These are phyloP conservation scores for Poeciliopsis paucimaculata DNA, from an alignment of 2,797 vertebrate species.

Conservation along the genomic window DNA sequence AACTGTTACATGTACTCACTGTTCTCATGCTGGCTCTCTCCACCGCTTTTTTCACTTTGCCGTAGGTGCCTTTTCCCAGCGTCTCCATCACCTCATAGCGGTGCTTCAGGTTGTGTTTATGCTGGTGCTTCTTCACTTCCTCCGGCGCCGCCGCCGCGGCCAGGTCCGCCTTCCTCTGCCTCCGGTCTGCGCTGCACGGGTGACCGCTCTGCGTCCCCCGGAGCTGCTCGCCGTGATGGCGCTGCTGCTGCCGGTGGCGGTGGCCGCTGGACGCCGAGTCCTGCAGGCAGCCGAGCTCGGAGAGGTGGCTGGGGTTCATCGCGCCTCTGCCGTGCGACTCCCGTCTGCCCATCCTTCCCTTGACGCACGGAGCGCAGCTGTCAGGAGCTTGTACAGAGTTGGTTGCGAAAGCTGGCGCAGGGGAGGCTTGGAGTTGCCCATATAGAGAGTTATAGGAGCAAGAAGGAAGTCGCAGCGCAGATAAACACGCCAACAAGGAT, in stretches of 20 bases:
- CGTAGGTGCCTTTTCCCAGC: constrained; percentile 83
- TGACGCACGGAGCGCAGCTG: constrained; percentile 53
- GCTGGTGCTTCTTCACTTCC: constrained; percentile 83
- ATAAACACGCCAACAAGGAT: neutral
- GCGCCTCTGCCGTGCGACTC: constrained; percentile 64
- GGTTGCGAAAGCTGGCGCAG: neutral
- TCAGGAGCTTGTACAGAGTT: constrained; percentile 29
- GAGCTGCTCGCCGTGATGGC: constrained; percentile 25
- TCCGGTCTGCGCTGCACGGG: constrained; percentile 25
- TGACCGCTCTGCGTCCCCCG: constrained; percentile 10
- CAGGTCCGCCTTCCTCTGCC: constrained; percentile 18
- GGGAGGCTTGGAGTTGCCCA: constrained; percentile 17
- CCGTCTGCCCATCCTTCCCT: constrained; percentile 74
- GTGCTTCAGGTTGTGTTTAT: constrained; percentile 85
- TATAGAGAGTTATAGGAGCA: neutral
- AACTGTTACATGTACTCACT: constrained; percentile 59
- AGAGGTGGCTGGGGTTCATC: constrained; percentile 60
- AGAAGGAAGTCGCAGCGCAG: neutral
- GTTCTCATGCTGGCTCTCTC: constrained; percentile 77
- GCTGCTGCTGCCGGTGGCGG: neutral
- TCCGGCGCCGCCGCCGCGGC: constrained; percentile 6
- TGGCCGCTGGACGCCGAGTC: constrained; percentile 51
- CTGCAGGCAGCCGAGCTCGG: constrained; percentile 67
- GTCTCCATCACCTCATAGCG: constrained; percentile 85
- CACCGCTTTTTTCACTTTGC: constrained; percentile 84